These are phyloP conservation scores for Telmatochromis brichardi DNA, from an alignment of 2,113 vertebrate genomes.

Conservation along the genomic window DNA sequence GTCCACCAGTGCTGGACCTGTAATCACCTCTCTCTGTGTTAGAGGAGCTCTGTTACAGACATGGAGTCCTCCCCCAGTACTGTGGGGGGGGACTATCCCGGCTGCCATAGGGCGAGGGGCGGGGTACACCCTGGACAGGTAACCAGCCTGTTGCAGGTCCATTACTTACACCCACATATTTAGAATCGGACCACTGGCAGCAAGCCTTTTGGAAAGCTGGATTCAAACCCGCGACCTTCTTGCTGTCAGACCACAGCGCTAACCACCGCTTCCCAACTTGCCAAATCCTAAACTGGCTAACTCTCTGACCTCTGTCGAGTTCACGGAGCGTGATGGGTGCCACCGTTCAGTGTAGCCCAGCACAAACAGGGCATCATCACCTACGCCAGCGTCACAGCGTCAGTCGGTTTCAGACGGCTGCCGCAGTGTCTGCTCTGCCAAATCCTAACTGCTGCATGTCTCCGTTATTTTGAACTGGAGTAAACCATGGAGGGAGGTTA, in stretches of 20 bases:
- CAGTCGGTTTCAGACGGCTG: conserved; percentile 12
- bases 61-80: neutral
- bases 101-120: neutral
- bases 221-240: neutral
- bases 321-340: neutral
- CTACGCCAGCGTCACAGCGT: neutral
- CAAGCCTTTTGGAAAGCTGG: neutral
- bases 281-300: neutral
- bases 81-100: neutral
- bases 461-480: neutral
- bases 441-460: neutral
- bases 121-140: neutral
- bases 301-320: neutral
- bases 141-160: neutral
- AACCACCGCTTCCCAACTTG: neutral
- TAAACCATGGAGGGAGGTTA: conserved; percentile 8
- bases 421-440: neutral
- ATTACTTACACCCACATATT: neutral
- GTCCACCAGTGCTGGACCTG: neutral
- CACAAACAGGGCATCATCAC: neutral
- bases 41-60: neutral
- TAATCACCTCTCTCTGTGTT: neutral
- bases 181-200: fast-evolving
- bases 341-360: neutral
- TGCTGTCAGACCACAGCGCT: neutral